These are phyloP conservation scores for Lordiphosa stackelbergi DNA, from an alignment of 1,140 invertebrate species.

Conservation along the genomic window DNA sequence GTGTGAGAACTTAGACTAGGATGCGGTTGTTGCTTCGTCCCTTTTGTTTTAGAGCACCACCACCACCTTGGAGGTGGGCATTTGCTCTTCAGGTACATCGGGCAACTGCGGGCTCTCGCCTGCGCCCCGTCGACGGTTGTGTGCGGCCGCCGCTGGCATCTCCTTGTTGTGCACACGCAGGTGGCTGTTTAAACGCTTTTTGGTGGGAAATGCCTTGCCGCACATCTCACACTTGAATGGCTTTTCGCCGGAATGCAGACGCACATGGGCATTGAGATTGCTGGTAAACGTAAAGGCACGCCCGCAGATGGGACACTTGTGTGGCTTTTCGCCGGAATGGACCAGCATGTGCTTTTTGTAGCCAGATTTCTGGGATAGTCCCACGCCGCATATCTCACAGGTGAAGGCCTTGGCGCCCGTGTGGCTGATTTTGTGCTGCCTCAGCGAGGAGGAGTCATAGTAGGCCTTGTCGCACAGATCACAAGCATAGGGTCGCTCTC, in stretches of 20 bases:
- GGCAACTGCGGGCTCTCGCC: constrained; percentile 7
- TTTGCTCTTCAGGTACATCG: constrained; percentile 47
- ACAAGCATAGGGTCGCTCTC: constrained; percentile 62
- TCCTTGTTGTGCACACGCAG: constrained; percentile 60
- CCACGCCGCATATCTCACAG: constrained; percentile 74
- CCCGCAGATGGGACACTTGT: constrained; percentile 67
- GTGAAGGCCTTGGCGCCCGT: constrained; percentile 69
- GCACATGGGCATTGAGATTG: constrained; percentile 78
- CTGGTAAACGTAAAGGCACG: constrained; percentile 71
- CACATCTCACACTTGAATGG: constrained; percentile 62
- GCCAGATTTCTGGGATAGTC: constrained; percentile 71
- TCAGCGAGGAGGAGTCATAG: constrained; percentile 68
- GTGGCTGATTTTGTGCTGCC: constrained; percentile 70
- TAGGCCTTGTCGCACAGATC: constrained; percentile 71
- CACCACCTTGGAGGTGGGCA: constrained; percentile 60
- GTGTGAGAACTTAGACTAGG: too few relatives aligned
- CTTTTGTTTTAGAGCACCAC: constrained; percentile 45
- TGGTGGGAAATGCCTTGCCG: constrained; percentile 61
- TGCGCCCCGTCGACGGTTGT: constrained; percentile 1
- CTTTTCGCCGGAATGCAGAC: constrained; percentile 84
- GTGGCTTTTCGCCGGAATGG: constrained; percentile 69
- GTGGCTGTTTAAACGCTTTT: constrained; percentile 65
- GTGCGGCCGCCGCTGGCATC: too few relatives aligned
- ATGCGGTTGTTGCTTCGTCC: too few relatives aligned
- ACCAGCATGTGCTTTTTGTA: constrained; percentile 75